Percentiles rank a stretch among this genome's conserved stretches.
phyloP scores from a whole-genome alignment of 2,797 vertebrate species.

The Tokudaia tokunoshimensis region DNA sequence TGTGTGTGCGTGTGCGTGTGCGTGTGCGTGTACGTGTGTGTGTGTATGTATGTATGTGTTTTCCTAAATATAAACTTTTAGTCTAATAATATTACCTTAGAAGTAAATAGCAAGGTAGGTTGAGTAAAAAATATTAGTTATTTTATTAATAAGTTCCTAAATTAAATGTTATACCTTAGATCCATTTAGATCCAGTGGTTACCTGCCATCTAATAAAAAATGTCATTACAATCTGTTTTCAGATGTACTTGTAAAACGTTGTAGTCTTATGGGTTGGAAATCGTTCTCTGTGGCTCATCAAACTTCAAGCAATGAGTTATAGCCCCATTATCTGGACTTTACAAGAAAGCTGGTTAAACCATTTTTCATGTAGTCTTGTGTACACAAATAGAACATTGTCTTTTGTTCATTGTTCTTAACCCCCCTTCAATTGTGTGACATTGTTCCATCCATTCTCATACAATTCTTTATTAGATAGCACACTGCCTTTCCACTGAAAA shows the following conservation, averaged over 20 bases:
- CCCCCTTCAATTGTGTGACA: constrained; percentile 65
- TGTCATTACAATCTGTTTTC: constrained; percentile 9
- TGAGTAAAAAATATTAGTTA: not conserved
- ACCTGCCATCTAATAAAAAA: constrained; percentile 8
- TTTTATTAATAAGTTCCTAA: constrained; percentile 36
- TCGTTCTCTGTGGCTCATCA: constrained; percentile 53
- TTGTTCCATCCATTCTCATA: constrained; percentile 70
- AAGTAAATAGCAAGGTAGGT: not conserved
- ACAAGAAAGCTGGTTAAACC: constrained; percentile 22
- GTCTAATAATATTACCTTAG: not conserved
- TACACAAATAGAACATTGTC: constrained; percentile 68
- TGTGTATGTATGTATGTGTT: not conserved
- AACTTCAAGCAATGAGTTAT: constrained; percentile 66
- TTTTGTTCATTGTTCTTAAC: constrained; percentile 66
- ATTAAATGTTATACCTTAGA: not conserved
- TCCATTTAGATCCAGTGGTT: not conserved
- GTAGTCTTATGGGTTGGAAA: not conserved
- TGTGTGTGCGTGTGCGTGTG: too few species aligned
- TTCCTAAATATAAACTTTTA: not conserved
- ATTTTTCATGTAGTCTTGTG: constrained; percentile 68
- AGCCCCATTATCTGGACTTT: constrained; percentile 57
- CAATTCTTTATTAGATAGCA: constrained; percentile 54
- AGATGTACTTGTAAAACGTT: constrained; percentile 32
- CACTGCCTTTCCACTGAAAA: constrained; percentile 57
- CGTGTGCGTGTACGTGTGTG: too few species aligned